Percentiles rank a stretch among this genome's conserved stretches.
phyloP scores from a whole-genome alignment of 2,888 invertebrate genomes.

The Pemphredon lugubris region DNA sequence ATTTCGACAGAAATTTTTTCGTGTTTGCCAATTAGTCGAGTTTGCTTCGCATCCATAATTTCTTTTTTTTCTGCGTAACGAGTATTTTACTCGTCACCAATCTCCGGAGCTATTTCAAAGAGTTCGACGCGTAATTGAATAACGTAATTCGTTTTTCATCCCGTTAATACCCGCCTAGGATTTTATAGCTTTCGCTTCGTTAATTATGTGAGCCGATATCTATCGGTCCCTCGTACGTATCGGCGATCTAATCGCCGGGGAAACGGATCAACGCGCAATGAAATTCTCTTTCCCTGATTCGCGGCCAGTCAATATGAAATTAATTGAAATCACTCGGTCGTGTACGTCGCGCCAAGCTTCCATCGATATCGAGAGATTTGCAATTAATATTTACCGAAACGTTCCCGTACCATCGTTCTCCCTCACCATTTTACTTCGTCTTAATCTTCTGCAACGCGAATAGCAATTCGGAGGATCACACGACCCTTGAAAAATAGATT shows the following conservation, averaged over 20 bases:
- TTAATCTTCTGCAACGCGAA: not conserved
- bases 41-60: too few relatives aligned
- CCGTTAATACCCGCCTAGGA: constrained; percentile 4
- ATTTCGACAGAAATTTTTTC: too few relatives aligned
- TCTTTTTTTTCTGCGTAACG: too few relatives aligned
- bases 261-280: constrained; percentile 32
- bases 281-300: constrained; percentile 22
- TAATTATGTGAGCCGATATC: constrained; percentile 24
- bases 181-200: constrained; percentile 28
- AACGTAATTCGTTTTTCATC: too few relatives aligned
- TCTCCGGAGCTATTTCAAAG: too few relatives aligned
- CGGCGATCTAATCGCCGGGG: constrained; percentile 36
- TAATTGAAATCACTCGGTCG: constrained; percentile 47
- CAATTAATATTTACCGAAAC: constrained; percentile 39
- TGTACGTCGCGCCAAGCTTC: constrained; percentile 1
- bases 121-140: too few relatives aligned
- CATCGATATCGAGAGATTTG: constrained; percentile 41
- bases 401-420: constrained; percentile 3
- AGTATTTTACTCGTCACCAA: too few relatives aligned
- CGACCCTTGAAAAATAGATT: too few relatives aligned
- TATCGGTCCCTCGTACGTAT: constrained; percentile 1
- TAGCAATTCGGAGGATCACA: too few relatives aligned
- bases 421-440: not conserved
- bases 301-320: constrained; percentile 29
- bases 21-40: too few relatives aligned